Evolutionary conservation across 2,888 invertebrate species (phyloP).

Genomic region (Euplagia quadripunctaria): DNA sequence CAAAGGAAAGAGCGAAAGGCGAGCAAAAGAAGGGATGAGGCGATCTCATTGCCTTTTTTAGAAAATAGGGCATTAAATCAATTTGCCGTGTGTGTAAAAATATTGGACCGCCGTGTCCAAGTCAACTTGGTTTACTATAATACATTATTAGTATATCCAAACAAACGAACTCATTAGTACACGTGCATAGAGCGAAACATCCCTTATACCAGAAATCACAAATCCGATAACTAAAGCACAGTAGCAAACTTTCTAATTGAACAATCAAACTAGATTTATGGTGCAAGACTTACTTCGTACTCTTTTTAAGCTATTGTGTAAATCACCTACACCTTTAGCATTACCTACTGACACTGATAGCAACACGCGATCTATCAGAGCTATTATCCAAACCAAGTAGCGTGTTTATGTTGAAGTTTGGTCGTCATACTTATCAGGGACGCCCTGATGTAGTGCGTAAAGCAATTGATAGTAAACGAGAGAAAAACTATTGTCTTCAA

Average conservation of each 20-base stretch:
- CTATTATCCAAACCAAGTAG: too few relatives aligned
- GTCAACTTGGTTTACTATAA: neutral
- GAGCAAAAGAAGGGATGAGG: too few relatives aligned
- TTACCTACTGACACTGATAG: too few relatives aligned
- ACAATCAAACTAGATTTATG: neutral
- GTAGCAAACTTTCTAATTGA: neutral
- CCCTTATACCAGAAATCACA: neutral
- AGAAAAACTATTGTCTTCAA: too few relatives aligned
- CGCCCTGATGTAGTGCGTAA: too few relatives aligned
- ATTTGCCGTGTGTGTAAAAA: neutral
- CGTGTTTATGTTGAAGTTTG: too few relatives aligned
- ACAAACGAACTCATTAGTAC: neutral
- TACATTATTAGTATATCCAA: neutral
- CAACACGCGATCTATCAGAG: too few relatives aligned
- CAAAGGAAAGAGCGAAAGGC: too few relatives aligned
- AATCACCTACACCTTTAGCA: neutral
- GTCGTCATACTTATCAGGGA: too few relatives aligned
- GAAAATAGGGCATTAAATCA: neutral
- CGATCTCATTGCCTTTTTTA: too few relatives aligned
- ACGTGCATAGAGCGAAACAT: neutral
- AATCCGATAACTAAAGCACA: neutral
- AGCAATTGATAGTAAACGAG: too few relatives aligned
- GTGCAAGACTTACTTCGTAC: neutral
- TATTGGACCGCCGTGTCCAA: neutral
- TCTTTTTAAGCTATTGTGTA: neutral